Conservation (phyloP, 2,113 vertebrate species). For the Microtus montanus region DNA sequence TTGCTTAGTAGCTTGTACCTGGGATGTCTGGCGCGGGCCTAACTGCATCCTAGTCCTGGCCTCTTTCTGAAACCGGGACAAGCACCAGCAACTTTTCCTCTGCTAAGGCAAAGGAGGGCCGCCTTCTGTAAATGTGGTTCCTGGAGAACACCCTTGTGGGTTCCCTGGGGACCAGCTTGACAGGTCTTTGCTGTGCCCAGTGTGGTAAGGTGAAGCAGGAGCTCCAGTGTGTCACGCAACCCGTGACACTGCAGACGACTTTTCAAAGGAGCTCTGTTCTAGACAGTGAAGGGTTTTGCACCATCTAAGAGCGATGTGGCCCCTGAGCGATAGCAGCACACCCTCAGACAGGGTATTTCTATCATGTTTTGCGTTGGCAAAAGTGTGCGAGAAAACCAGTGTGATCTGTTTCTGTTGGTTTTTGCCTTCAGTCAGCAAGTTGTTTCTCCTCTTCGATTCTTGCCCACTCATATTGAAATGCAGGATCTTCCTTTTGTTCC, state of each 20-base stretch:
- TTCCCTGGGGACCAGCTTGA: not conserved
- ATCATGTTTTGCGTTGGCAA: not conserved
- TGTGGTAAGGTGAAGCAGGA: not conserved
- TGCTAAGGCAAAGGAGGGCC: not conserved
- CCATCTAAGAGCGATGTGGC: not conserved
- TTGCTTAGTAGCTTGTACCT: not conserved
- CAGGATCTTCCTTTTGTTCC: not conserved
- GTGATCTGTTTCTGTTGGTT: not conserved
- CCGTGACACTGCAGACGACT: not conserved
- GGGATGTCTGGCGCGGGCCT: not conserved
- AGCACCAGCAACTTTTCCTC: not conserved
- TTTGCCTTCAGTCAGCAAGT: not conserved
- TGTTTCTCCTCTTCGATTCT: not conserved
- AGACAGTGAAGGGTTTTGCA: not conserved
- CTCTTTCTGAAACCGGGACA: not conserved
- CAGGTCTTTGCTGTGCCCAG: not conserved
- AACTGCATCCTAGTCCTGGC: not conserved
- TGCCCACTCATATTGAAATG: not conserved
- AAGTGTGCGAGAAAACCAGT: not conserved
- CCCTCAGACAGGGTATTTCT: not conserved
- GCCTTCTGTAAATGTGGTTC: constrained; percentile 1
- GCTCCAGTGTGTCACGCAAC: not conserved
- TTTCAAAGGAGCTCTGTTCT: not conserved
- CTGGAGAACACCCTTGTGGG: not conserved
- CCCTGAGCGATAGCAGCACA: not conserved